Evolutionary conservation across 2,797 vertebrate genomes (phyloP), one percentile per base, ranked within the genome.

Genomic region (Echeneis naucrates): DNA sequence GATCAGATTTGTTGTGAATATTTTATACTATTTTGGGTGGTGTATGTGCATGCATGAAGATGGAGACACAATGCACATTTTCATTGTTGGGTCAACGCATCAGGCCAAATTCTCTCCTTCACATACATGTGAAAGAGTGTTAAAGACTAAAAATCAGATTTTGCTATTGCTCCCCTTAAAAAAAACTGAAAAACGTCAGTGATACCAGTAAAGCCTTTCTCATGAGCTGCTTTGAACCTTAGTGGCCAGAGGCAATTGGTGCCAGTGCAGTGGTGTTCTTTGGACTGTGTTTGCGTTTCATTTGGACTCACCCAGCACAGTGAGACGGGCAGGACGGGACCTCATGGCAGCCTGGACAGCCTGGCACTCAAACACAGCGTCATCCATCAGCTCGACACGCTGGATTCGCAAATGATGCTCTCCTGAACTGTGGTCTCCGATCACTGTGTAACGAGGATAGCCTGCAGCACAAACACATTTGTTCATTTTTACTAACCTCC

Each of bases 291-390:
- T 47, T 69, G 63, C 79, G 73, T 75, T 57, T 70, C 52, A 51
- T 62, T 59, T 6, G 6, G 59, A 90, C 96, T 96, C 88, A 99
- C 98, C 97, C 0, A 99, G 94, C 50, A 99, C 98, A 0, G 98
- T 98, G 81, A 99, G 96, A 27, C 97, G 95, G 27, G 98, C 98
- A 0, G 98, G 97, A 64, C 97, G 90, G 62, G 98, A 99, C 73
- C 98, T 95, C 93, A 98, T 97, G 84, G 97, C 98, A 0, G 96
- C 98, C 73, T 99, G 96, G 87, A 99, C 98, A 58, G 98, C 98
- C 91, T 99, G 98, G 79, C 98, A 99, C 88, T 99, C 98, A 0
- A 99, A 99, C 59, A 97, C 94, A 0, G 98, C 97, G 0, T 99
- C 98, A 37, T 99, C 98, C 78, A 96, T 96, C 60, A 99, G 94